Conservation (phyloP, 1,140 invertebrate species). For the Varroa destructor region DNA sequence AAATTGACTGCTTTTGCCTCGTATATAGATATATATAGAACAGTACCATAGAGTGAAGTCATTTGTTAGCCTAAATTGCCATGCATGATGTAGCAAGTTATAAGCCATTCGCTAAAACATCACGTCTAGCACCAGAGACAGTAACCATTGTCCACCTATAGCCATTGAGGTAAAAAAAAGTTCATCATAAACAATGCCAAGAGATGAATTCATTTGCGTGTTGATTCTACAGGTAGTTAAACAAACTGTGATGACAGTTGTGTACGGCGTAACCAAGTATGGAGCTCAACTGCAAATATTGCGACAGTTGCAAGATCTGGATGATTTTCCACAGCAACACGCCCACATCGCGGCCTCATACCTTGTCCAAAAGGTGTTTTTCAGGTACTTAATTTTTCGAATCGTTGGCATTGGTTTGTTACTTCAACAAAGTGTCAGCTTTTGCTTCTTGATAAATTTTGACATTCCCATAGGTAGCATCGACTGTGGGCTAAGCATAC, state of each 20-base stretch:
- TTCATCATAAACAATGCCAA: constrained; percentile 37
- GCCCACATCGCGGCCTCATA: constrained; percentile 64
- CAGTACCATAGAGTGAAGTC: no score
- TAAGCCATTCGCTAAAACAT: no score
- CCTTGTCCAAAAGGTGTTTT: constrained; percentile 71
- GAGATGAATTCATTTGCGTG: constrained; percentile 32
- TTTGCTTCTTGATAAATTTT: no score
- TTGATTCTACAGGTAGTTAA: constrained; percentile 56
- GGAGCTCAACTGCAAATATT: constrained; percentile 84
- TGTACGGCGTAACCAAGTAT: constrained; percentile 92
- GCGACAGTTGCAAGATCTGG: constrained; percentile 75
- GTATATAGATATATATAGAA: no score
- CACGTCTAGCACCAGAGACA: no score
- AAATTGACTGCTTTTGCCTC: no score
- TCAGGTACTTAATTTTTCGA: constrained; percentile 34
- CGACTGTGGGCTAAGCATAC: no score
- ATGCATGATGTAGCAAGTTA: no score
- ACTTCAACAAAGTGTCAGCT: no score
- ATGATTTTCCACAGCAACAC: constrained; percentile 65
- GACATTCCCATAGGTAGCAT: no score
- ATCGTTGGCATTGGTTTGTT: no score
- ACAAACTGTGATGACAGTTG: constrained; percentile 99
- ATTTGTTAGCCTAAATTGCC: no score
- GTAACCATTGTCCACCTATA: not conserved
- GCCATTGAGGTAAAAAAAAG: constrained; percentile 28